These are phyloP conservation scores for Eulacestoma nigropectus DNA, from an alignment of 2,113 vertebrate genomes.

Conservation along the genomic window DNA sequence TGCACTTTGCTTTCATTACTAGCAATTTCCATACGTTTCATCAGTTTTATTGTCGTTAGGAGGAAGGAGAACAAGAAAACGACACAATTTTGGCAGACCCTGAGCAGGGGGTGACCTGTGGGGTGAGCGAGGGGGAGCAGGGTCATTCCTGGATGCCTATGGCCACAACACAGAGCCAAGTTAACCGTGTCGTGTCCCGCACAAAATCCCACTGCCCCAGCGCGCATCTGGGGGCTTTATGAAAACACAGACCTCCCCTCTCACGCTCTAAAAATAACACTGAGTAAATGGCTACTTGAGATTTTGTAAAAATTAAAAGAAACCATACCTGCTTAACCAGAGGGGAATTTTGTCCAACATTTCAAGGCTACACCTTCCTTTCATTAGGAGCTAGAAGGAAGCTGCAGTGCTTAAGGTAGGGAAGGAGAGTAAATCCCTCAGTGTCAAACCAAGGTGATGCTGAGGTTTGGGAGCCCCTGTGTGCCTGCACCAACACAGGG, in stretches of 20 bases:
- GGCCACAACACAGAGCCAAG: background rate
- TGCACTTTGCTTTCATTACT: background rate
- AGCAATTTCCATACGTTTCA: constrained; percentile 9
- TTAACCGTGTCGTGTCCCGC: background rate
- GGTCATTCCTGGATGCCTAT: background rate
- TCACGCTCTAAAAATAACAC: background rate
- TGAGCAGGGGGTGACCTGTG: background rate
- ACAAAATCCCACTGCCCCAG: background rate
- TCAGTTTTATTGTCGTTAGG: background rate
- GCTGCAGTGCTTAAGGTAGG: accelerated
- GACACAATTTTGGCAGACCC: background rate
- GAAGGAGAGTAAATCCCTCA: background rate
- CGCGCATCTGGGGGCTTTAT: background rate
- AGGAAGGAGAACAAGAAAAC: background rate
- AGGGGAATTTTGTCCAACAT: background rate
- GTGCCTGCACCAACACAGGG: background rate
- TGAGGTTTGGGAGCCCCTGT: background rate
- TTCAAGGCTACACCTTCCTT: background rate
- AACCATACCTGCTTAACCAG: background rate
- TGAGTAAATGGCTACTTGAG: background rate
- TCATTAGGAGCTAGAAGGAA: background rate
- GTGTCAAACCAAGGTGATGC: background rate
- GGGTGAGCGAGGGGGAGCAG: background rate
- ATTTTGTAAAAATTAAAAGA: background rate
- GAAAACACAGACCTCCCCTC: background rate